Base-by-base conservation (phyloP, 2,113 vertebrate species). In the Thomomys bottae region DNA sequence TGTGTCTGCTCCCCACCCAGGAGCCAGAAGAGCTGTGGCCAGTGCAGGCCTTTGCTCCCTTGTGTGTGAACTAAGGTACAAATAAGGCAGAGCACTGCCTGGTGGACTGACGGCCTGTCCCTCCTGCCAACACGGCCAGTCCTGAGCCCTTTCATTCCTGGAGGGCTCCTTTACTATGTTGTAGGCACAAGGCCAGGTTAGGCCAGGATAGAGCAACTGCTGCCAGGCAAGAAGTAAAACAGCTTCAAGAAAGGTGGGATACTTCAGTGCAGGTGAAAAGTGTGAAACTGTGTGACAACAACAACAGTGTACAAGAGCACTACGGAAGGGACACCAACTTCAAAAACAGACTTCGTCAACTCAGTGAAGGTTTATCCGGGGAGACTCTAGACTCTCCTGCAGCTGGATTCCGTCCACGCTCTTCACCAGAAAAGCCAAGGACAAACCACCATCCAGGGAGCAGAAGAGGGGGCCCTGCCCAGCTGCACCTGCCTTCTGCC, bases 81-180 rank as follows among this genome's bases (percentile, higher is more conserved):
- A 8, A 10, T 30, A 3, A 7, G 2, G 24, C 71, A n/a, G 26
- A 26, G 8, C 0, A 0, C 17, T 6, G 63, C 77, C n/a, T 2
- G 32, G 57, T 11, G 1, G 18, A 10, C n/a, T 0, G 21, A 26
- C 42, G 26, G 61, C n/a, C 28, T 20, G 26, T 11, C 23, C 11
- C 8, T 17, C 8, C 4, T 8, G 36, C 49, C 49, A 38, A 15
- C 24, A 18, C 18, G 40, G 12, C 34, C 15, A 5, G 5, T 20
- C 49, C 68, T 45, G n/a, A 42, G 3, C 30, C 42, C 5, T 28
- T 5, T 0, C 3, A 23, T 17, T 68, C 9, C 24, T 10, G 11
- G 61, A 0, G 6, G 28, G 28, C 1, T 4, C 10, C 78, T 23
- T 15, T 28, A 40, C 67, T 42, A 30, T 10, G 70, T 36, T 30